Evolutionary conservation across 2,888 invertebrate genomes (phyloP).

Genomic region (Geotrupes spiniger): DNA sequence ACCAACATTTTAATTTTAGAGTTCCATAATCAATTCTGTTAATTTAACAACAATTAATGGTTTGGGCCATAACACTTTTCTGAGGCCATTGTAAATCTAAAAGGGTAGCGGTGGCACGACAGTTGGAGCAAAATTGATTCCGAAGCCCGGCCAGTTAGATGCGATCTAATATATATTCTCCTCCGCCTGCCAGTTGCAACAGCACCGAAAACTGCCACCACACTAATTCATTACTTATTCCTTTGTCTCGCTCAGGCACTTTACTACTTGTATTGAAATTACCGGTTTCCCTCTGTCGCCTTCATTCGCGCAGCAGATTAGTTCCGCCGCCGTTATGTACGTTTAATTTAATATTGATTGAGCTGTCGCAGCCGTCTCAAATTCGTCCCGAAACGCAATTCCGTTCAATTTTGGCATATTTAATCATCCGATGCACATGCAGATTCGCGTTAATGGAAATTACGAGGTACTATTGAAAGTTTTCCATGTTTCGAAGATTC

Average conservation of each 20-base stretch:
- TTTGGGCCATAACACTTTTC: no score
- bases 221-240: constrained; percentile 32
- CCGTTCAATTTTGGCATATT: not conserved
- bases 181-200: constrained; percentile 32
- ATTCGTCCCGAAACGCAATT: not conserved
- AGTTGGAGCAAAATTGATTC: constrained; percentile 42
- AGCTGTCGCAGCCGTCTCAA: not conserved
- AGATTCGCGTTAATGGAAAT: not conserved
- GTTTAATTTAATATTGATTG: constrained; percentile 22
- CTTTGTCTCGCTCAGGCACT: constrained; percentile 23
- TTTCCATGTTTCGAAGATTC: no score
- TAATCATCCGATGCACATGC: no score
- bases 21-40: no score
- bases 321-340: constrained; percentile 17
- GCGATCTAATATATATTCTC: constrained; percentile 42
- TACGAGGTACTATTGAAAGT: no score
- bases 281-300: constrained; percentile 8
- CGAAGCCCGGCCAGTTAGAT: constrained; percentile 44
- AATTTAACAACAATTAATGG: no score
- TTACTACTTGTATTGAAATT: constrained; percentile 21
- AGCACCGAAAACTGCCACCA: constrained; percentile 28
- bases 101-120: constrained; percentile 33
- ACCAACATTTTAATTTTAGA: no score
- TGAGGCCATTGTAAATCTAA: constrained; percentile 3
- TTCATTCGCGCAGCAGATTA: constrained; percentile 14